Conservation (phyloP, 2,113 vertebrate genomes). For the Hyperopisus bebe region DNA sequence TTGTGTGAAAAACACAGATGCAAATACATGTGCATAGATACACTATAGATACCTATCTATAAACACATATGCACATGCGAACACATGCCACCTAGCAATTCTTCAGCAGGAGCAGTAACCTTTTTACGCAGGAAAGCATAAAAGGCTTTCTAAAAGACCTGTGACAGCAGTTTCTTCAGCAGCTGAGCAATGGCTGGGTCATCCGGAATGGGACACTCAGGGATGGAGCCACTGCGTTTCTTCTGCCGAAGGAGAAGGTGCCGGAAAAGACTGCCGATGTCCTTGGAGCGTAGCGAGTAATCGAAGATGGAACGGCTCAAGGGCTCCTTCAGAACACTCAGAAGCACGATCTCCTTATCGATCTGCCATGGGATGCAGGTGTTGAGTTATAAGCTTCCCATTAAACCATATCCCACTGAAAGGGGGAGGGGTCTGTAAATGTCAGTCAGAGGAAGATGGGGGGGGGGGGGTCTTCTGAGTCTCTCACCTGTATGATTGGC, state of each 20-base stretch:
- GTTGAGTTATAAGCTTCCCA: not conserved
- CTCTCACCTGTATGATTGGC: conserved; percentile 88
- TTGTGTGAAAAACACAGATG: too few species aligned
- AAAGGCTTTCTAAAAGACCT: conserved; percentile 59
- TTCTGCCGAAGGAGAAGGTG: conserved; percentile 88
- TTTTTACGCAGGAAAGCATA: not conserved
- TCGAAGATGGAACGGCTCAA: conserved; percentile 95
- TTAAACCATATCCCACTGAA: not conserved
- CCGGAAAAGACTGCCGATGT: conserved; percentile 85
- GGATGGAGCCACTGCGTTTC: conserved; percentile 74
- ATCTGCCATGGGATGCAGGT: conserved; percentile 64
- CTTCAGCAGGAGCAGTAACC: not conserved
- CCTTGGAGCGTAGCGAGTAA: conserved; percentile 89
- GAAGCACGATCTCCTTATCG: conserved; percentile 89
- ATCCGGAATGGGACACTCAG: conserved; percentile 80
- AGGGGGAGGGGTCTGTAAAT: not conserved
- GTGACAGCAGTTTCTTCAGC: conserved; percentile 90
- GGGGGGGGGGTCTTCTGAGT: not conserved
- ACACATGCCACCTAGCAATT: not conserved
- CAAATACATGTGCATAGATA: not conserved
- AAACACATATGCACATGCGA: not conserved
- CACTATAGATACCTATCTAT: not conserved
- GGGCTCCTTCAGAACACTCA: conserved; percentile 92
- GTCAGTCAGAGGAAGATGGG: not conserved
- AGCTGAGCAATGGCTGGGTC: conserved; percentile 89